A percentile compares a stretch with the other conserved stretches of the same genome.
Conservation (phyloP, 1,140 invertebrate species). For the Matsumurasca onukii region DNA sequence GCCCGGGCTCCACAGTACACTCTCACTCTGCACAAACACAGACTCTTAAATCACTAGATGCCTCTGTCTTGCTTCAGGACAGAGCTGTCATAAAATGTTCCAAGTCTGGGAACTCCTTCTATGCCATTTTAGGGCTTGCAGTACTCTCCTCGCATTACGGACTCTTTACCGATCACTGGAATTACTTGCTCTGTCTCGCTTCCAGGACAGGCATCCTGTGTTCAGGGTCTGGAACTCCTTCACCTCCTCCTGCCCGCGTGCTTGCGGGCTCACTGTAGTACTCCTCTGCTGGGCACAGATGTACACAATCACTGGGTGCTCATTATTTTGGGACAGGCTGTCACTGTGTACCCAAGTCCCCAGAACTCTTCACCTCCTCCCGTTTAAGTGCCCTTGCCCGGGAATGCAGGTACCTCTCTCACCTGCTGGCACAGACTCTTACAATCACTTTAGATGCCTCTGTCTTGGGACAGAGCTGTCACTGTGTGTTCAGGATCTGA, state of each 20-base stretch:
- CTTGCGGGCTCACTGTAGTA: constrained; percentile 78
- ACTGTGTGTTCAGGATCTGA: constrained; percentile 85
- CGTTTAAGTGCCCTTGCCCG: constrained; percentile 73
- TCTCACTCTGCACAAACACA: too few species aligned
- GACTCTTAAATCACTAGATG: too few species aligned
- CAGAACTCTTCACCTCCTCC: constrained; percentile 76
- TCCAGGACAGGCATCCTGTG: constrained; percentile 90
- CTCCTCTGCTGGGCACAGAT: constrained; percentile 57
- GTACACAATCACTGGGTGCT: constrained; percentile 47
- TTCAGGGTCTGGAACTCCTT: constrained; percentile 79
- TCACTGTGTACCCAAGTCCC: constrained; percentile 89
- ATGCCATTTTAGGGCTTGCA: constrained; percentile 76
- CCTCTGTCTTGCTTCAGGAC: too few species aligned
- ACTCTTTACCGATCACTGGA: too few species aligned
- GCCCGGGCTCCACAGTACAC: too few species aligned
- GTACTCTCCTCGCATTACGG: too few species aligned
- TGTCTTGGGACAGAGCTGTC: constrained; percentile 84
- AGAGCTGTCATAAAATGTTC: too few species aligned
- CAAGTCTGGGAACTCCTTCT: constrained; percentile 76
- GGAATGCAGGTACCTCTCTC: constrained; percentile 88
- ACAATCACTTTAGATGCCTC: too few species aligned
- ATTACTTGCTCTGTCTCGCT: constrained; percentile 90
- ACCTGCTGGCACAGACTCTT: too few species aligned
- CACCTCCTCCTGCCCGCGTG: constrained; percentile 73
- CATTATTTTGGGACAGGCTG: constrained; percentile 89